Evolutionary conservation across 92 coral and sea anemone genomes (phyloP).

Genomic region (Epizoanthus ramosus): DNA sequence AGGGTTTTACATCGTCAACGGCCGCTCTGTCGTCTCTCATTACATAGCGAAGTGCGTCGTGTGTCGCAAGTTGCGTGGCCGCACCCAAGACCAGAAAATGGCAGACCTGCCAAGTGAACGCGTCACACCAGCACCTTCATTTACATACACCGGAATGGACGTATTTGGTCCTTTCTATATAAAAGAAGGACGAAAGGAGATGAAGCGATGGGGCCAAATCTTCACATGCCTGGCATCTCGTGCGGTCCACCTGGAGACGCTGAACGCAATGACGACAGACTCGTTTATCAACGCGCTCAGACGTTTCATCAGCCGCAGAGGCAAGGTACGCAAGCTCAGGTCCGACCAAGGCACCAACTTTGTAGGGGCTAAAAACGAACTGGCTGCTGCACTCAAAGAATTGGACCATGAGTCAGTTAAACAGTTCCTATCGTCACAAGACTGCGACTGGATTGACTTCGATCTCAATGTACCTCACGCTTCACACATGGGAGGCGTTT

Average conservation of each 20-base stretch:
- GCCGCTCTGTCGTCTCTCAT: slow-evolving; percentile 47
- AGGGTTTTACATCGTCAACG: slow-evolving; percentile 45
- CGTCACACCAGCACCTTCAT: slow-evolving; percentile 20
- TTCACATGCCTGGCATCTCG: slow-evolving; percentile 32
- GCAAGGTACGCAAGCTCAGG: slow-evolving; percentile 24
- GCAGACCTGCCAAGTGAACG: slow-evolving; percentile 19
- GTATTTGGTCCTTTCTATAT: slow-evolving; percentile 19
- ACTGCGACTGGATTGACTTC: slow-evolving; percentile 10
- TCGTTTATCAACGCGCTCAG: slow-evolving; percentile 30
- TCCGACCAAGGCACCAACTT: slow-evolving; percentile 61
- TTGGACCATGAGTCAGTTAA: neutral
- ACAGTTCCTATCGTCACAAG: neutral
- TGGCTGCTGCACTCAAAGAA: slow-evolving; percentile 29
- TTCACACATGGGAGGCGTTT: slow-evolving; percentile 51
- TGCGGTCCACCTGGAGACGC: slow-evolving; percentile 15
- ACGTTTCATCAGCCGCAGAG: slow-evolving; percentile 37
- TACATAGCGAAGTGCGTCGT: neutral
- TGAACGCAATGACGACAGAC: slow-evolving; percentile 20
- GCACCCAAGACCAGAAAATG: neutral
- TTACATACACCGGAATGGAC: slow-evolving; percentile 20
- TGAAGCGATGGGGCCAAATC: slow-evolving; percentile 38
- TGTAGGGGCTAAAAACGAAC: slow-evolving; percentile 54
- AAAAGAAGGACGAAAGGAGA: slow-evolving; percentile 16
- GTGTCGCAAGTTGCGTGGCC: neutral
- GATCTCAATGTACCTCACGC: slow-evolving; percentile 20